Conservation (phyloP, 2,888 invertebrate species). For the Brachycybe producta region DNA sequence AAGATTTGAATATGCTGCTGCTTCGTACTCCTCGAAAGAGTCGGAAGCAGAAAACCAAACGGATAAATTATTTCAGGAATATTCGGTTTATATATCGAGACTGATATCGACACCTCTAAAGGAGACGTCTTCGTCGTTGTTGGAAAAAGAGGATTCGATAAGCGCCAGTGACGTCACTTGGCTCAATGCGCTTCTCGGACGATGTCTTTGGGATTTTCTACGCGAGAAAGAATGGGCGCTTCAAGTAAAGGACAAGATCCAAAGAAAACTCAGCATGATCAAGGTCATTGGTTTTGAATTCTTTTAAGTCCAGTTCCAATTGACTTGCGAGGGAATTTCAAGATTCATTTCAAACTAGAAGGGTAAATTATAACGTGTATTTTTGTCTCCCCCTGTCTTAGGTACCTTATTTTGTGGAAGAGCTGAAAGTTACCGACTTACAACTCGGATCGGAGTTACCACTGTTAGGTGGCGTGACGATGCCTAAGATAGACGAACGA, state of each 20-base stretch:
- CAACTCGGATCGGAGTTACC: constrained; percentile 57
- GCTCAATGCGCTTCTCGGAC: constrained; percentile 63
- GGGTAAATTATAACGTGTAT: too few species aligned
- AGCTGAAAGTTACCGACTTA: constrained; percentile 59
- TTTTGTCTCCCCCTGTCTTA: constrained; percentile 28
- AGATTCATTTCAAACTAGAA: too few species aligned
- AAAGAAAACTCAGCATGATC: constrained; percentile 71
- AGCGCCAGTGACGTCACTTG: constrained; percentile 44
- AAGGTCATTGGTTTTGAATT: too few species aligned
- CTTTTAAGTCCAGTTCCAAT: too few species aligned
- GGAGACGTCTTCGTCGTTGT: background rate
- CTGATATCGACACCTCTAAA: constrained; percentile 9
- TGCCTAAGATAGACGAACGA: constrained; percentile 59
- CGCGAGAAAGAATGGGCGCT: constrained; percentile 54
- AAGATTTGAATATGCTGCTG: constrained; percentile 30
- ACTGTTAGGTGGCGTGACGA: constrained; percentile 45
- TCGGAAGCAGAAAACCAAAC: background rate
- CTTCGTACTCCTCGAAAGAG: constrained; percentile 9
- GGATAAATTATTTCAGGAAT: background rate
- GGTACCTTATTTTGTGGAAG: constrained; percentile 77
- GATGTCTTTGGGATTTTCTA: constrained; percentile 70
- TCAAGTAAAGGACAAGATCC: constrained; percentile 61
- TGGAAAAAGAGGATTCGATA: constrained; percentile 13
- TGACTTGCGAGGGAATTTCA: background rate
- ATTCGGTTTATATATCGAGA: constrained; percentile 8